Percentiles rank a stretch among this genome's conserved stretches.
Conservation (phyloP, 2,797 vertebrate species). For the Enteromius paludinosus region DNA sequence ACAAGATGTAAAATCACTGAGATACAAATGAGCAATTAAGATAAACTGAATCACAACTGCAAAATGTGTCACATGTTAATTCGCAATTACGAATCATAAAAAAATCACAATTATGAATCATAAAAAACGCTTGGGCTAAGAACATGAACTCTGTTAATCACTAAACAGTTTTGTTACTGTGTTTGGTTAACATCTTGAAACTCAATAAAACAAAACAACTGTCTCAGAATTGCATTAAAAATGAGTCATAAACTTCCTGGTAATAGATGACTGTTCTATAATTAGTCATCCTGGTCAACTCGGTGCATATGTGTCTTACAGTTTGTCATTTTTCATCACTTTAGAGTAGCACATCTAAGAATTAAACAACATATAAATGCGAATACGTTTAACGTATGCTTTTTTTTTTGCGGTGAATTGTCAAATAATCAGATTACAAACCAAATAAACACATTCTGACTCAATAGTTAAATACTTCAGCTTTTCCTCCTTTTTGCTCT, state of each 20-base stretch:
- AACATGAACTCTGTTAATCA: background rate
- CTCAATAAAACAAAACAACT: background rate
- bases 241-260: constrained; percentile 39
- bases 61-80: background rate
- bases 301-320: constrained; percentile 5
- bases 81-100: background rate
- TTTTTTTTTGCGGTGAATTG: background rate
- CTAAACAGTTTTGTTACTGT: background rate
- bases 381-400: background rate
- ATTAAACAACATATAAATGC: background rate
- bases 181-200: background rate
- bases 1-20: background rate
- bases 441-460: background rate
- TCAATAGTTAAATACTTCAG: background rate
- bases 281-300: constrained; percentile 23
- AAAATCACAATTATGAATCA: too few species aligned
- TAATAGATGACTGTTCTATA: constrained; percentile 15
- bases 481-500: background rate
- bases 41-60: background rate
- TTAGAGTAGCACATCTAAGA: background rate
- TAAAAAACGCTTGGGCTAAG: background rate
- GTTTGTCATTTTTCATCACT: constrained; percentile 23
- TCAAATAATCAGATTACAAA: background rate
- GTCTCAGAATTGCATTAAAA: constrained; percentile 28
- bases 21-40: background rate